Conservation (phyloP, 2,888 invertebrate genomes). For the Ferrisia virgata region DNA sequence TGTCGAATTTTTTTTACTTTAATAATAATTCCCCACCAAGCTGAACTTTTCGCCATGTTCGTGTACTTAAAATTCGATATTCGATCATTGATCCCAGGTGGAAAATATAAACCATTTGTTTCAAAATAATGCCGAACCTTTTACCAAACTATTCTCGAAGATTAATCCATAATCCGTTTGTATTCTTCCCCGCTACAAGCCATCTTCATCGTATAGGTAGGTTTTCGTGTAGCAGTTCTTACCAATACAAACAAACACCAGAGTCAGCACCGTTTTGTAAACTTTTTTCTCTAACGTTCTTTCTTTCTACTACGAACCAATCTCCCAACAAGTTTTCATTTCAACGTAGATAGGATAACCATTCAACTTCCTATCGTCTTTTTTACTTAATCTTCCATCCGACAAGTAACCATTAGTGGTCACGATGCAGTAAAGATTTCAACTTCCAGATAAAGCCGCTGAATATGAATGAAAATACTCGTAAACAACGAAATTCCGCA, state of each 20-base stretch:
- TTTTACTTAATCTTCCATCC: constrained; percentile 16
- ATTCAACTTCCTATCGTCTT: constrained; percentile 18
- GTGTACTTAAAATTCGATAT: too few relatives aligned
- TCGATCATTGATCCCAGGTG: background rate
- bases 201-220: background rate
- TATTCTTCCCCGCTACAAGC: background rate
- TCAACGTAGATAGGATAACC: background rate
- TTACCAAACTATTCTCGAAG: background rate
- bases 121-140: background rate
- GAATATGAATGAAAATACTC: constrained; percentile 30
- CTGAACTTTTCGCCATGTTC: too few relatives aligned
- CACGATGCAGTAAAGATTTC: constrained; percentile 17
- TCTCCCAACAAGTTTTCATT: constrained; percentile 19
- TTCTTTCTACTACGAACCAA: background rate
- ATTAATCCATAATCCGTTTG: background rate
- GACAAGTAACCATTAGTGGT: constrained; percentile 27
- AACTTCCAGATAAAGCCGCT: constrained; percentile 7
- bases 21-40: too few relatives aligned
- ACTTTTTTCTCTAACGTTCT: background rate
- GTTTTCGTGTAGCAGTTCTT: background rate
- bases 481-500: constrained; percentile 29
- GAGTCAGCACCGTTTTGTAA: background rate
- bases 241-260: background rate
- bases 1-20: too few relatives aligned
- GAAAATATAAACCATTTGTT: background rate